phyloP scores from a whole-genome alignment of 2,888 invertebrate species.

The Diaperis boleti region DNA sequence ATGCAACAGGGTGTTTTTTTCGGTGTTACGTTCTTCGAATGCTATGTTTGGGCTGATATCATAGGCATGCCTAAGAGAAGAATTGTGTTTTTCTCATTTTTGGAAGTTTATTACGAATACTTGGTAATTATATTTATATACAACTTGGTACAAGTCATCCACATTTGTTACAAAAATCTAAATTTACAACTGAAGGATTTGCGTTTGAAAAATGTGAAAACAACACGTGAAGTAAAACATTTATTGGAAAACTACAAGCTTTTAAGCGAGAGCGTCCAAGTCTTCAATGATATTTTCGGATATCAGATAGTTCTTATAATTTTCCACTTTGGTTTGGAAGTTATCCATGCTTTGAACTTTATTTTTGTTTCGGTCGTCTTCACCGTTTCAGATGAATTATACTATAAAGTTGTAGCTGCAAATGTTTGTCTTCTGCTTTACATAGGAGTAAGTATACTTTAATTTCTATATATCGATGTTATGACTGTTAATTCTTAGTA shows the following conservation, averaged over 20 bases:
- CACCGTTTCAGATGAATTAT: neutral
- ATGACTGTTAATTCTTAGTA: neutral
- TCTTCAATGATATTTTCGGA: constrained; percentile 1
- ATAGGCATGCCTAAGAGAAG: neutral
- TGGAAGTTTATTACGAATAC: constrained; percentile 1
- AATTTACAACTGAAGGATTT: no score
- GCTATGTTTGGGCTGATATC: constrained; percentile 1
- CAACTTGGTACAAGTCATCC: neutral
- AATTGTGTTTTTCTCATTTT: neutral
- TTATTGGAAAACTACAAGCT: neutral
- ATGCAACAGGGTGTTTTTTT: neutral
- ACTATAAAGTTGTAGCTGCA: neutral
- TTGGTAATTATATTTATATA: neutral
- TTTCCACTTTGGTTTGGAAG: neutral
- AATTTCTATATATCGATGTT: neutral
- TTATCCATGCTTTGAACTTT: neutral
- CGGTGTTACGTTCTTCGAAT: neutral
- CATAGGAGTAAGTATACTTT: neutral
- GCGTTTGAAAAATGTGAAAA: neutral
- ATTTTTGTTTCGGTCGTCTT: neutral
- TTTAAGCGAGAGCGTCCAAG: neutral
- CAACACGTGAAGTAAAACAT: neutral
- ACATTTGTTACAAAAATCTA: neutral
- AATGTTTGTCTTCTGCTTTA: neutral
- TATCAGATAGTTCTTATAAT: constrained; percentile 4